phyloP scores from a whole-genome alignment of 1,140 invertebrate species.

The Stegodyphus dumicola region DNA sequence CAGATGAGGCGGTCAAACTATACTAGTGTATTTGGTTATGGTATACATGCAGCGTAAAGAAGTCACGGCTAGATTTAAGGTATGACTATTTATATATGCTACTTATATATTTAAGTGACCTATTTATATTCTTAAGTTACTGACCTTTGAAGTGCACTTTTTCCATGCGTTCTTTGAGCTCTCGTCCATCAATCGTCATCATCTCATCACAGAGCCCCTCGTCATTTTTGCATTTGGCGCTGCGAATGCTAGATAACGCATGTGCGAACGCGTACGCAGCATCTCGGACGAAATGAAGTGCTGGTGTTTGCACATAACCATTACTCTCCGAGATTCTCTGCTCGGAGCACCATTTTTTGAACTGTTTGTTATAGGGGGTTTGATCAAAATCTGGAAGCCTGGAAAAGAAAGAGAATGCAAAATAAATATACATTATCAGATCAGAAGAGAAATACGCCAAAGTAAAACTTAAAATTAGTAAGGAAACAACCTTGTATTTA shows the following conservation, averaged over 20 bases:
- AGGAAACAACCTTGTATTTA: too few relatives aligned
- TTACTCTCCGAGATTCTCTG: constrained; percentile 53
- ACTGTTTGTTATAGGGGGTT: constrained; percentile 62
- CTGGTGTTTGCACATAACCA: constrained; percentile 70
- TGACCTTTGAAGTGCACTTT: constrained; percentile 73
- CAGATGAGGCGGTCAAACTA: too few relatives aligned
- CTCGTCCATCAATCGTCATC: constrained; percentile 67
- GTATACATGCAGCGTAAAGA: too few relatives aligned
- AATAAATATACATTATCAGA: neutral
- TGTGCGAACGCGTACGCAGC: constrained; percentile 73
- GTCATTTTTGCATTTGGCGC: constrained; percentile 66
- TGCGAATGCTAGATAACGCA: constrained; percentile 71
- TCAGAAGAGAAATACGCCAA: too few relatives aligned
- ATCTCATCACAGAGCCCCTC: constrained; percentile 70
- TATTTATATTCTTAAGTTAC: too few relatives aligned
- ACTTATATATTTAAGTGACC: too few relatives aligned
- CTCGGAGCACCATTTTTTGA: constrained; percentile 61
- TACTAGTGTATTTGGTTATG: too few relatives aligned
- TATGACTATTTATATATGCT: too few relatives aligned
- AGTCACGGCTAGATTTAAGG: too few relatives aligned
- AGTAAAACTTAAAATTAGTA: too few relatives aligned
- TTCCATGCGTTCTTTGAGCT: constrained; percentile 69
- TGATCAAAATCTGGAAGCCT: constrained; percentile 39
- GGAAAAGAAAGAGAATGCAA: neutral
- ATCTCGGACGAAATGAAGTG: constrained; percentile 73